These are phyloP conservation scores for Oikopleura albicans DNA, from an alignment of 23 tunicate genomes.

Conservation along the genomic window DNA sequence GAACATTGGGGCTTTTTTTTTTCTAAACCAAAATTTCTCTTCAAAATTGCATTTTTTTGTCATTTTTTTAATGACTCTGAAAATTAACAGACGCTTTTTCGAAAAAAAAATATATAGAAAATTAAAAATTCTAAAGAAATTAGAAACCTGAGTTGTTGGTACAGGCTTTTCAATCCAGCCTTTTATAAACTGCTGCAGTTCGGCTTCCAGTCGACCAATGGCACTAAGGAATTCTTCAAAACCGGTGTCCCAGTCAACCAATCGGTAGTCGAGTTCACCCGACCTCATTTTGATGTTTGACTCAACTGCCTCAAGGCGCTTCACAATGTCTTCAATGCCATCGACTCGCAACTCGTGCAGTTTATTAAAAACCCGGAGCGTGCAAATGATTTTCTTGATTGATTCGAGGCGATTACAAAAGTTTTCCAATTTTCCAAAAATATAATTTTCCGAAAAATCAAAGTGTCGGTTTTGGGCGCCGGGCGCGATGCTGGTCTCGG, in stretches of 20 bases:
- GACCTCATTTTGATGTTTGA: conserved; percentile 73
- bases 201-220: conserved; percentile 45
- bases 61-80: conserved; percentile 62
- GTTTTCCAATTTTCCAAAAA: conserved; percentile 94
- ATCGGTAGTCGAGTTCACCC: conserved; percentile 78
- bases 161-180: conserved; percentile 43
- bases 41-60: too few species aligned
- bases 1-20: too few species aligned
- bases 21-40: too few species aligned
- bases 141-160: not conserved
- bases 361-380: conserved; percentile 62
- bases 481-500: conserved; percentile 38
- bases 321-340: conserved; percentile 62
- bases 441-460: conserved; percentile 96
- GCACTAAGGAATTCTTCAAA: conserved; percentile 62
- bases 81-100: conserved; percentile 47
- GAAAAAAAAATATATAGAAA: too few species aligned
- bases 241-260: conserved; percentile 84
- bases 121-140: too few species aligned
- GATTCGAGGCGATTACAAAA: conserved; percentile 65
- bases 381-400: conserved; percentile 62
- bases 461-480: conserved; percentile 26
- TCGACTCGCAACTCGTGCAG: conserved; percentile 59
- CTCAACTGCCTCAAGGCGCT: conserved; percentile 47
- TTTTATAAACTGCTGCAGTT: conserved; percentile 72